A percentile compares a stretch with the other conserved stretches of the same genome.
Evolutionary conservation across 2,113 vertebrate genomes (phyloP).

Genomic region (Cairina moschata): DNA sequence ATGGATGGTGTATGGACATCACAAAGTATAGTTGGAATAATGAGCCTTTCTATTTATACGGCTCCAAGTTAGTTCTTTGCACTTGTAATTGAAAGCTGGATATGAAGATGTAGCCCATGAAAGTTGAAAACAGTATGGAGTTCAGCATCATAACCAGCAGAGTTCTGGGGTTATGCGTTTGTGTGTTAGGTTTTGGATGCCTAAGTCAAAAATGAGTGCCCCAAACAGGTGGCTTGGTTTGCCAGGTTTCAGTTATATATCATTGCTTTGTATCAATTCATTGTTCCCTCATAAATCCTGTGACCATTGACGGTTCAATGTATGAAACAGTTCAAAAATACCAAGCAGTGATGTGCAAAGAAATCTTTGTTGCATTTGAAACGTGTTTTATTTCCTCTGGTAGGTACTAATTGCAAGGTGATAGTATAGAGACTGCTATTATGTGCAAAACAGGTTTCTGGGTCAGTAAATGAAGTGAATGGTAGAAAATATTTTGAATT

Average conservation of each 20-base stretch:
- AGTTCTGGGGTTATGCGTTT: neutral
- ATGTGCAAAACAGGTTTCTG: neutral
- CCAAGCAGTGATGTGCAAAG: neutral
- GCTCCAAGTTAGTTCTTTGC: neutral
- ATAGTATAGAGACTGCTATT: neutral
- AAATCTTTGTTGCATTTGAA: neutral
- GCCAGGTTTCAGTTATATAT: neutral
- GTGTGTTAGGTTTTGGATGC: neutral
- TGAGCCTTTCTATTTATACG: neutral
- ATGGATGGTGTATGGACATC: fast-evolving
- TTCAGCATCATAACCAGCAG: fast-evolving
- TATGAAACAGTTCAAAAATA: neutral
- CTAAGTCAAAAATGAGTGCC: neutral
- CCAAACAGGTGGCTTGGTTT: neutral
- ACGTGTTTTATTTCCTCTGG: neutral
- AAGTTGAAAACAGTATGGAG: neutral
- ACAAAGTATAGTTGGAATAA: neutral
- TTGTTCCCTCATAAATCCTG: neutral
- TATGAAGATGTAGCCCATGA: neutral
- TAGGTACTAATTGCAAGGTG: neutral
- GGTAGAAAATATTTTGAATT: neutral
- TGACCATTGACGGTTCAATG: neutral
- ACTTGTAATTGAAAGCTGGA: fast-evolving
- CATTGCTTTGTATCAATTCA: neutral
- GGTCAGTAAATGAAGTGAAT: no score